Evolutionary conservation across 1,140 invertebrate genomes (phyloP).

Genomic region (Philopotamus ludificatus): DNA sequence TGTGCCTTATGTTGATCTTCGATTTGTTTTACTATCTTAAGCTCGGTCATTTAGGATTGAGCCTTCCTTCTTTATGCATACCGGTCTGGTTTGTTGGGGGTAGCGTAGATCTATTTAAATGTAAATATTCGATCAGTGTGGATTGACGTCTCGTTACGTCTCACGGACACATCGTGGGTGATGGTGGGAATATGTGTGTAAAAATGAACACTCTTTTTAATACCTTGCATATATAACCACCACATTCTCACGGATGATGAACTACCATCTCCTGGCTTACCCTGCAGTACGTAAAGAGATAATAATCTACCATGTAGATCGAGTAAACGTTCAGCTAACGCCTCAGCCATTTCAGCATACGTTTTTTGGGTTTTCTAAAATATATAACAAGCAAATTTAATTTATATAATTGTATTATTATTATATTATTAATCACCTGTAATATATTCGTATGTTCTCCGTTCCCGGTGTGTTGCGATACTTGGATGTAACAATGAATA

Average conservation of each 20-base stretch:
- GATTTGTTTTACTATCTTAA: no score
- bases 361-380: constrained; percentile 64
- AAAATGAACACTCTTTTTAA: no score
- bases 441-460: constrained; percentile 46
- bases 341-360: constrained; percentile 77
- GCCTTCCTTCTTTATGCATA: no score
- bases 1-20: no score
- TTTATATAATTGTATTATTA: constrained; percentile 1
- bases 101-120: background rate
- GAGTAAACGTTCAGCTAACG: constrained; percentile 72
- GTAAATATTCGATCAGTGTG: background rate
- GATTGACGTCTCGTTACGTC: no score
- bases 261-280: constrained; percentile 68
- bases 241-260: constrained; percentile 80
- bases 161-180: background rate
- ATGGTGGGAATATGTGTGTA: background rate
- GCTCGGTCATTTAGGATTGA: no score
- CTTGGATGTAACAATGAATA: constrained; percentile 69
- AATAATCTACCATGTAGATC: constrained; percentile 74
- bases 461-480: constrained; percentile 52
- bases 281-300: constrained; percentile 75
- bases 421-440: constrained; percentile 44
- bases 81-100: no score
- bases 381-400: background rate
- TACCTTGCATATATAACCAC: constrained; percentile 82